These are phyloP conservation scores for Neoniphon sammara DNA, from an alignment of 2,797 vertebrate genomes.

Conservation along the genomic window DNA sequence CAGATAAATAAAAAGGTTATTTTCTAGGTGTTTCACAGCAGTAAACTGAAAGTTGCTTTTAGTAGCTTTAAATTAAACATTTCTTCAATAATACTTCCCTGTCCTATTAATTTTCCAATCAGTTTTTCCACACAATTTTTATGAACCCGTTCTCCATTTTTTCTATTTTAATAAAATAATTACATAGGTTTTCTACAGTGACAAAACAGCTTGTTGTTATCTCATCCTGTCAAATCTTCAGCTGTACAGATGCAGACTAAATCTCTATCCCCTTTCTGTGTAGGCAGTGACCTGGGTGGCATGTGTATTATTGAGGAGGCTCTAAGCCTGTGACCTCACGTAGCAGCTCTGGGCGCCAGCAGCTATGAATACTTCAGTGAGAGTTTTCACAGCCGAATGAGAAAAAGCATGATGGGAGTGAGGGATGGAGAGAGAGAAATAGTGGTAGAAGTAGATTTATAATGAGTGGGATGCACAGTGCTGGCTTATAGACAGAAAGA, in stretches of 20 bases:
- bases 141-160: neutral
- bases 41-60: too few species aligned
- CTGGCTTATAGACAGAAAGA: neutral
- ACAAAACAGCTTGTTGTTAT: neutral
- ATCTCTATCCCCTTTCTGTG: constrained; percentile 23
- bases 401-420: constrained; percentile 1
- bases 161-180: neutral
- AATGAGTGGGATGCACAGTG: neutral
- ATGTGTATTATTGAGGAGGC: constrained; percentile 59
- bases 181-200: neutral
- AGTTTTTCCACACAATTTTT: neutral
- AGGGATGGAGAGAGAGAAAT: neutral
- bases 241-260: constrained; percentile 4
- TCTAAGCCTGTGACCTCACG: constrained; percentile 48
- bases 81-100: neutral
- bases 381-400: constrained; percentile 41
- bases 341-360: constrained; percentile 11
- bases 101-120: neutral
- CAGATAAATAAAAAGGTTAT: too few species aligned
- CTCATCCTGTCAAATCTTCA: neutral
- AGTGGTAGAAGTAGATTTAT: neutral
- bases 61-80: neutral
- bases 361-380: constrained; percentile 62
- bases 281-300: constrained; percentile 15
- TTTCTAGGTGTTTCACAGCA: too few species aligned